Conservation (phyloP, 2,113 vertebrate genomes). For the Nicator chloris region DNA sequence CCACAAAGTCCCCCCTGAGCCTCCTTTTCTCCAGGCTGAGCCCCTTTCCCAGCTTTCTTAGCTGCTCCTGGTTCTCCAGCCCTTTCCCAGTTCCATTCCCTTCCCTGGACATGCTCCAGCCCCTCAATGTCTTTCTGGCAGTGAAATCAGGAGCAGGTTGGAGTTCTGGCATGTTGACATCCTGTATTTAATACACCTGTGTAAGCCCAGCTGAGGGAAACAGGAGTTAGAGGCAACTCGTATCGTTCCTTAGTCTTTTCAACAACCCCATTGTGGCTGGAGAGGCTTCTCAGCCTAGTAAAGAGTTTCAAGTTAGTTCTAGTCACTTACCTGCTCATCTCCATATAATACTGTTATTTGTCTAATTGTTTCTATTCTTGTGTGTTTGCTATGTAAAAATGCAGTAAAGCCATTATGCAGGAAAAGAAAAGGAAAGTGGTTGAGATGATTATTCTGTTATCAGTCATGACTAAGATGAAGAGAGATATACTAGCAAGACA, state of each 20-base stretch:
- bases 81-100: accelerated
- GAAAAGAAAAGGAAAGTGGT: slow-evolving; percentile 47
- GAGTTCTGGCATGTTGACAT: neutral
- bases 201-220: neutral
- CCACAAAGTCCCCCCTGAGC: neutral
- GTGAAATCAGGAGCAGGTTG: neutral
- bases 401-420: slow-evolving; percentile 38
- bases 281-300: neutral
- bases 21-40: neutral
- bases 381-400: slow-evolving; percentile 48
- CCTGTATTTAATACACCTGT: neutral
- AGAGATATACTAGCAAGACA: slow-evolving; percentile 58
- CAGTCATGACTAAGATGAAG: slow-evolving; percentile 69
- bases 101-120: accelerated
- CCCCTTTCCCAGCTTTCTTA: neutral
- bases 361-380: slow-evolving; percentile 57
- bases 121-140: neutral
- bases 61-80: accelerated
- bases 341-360: slow-evolving; percentile 44
- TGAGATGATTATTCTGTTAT: slow-evolving; percentile 64
- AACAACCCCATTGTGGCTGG: neutral
- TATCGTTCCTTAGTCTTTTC: neutral
- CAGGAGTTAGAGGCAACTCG: neutral
- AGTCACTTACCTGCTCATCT: slow-evolving; percentile 19
- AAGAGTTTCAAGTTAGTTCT: neutral